Evolutionary conservation across 2,797 vertebrate genomes (phyloP).

Genomic region (Liparis tanakae): DNA sequence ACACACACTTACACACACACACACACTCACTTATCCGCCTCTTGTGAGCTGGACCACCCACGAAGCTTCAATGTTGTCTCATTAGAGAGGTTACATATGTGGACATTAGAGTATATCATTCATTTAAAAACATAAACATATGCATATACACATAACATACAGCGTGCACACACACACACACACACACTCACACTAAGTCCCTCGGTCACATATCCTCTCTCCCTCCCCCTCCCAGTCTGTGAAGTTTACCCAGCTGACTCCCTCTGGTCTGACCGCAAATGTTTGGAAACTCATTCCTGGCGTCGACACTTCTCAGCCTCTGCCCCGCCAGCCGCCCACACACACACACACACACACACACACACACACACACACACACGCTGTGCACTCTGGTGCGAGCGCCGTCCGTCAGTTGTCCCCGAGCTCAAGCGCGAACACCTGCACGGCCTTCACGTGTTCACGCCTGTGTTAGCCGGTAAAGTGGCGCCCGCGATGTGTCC

Average conservation of each 20-base stretch:
- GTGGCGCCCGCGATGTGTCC: slow-evolving; percentile 1
- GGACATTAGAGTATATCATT: slow-evolving; percentile 58
- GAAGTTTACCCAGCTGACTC: slow-evolving; percentile 70
- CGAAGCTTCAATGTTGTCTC: slow-evolving; percentile 22
- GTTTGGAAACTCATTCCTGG: slow-evolving; percentile 66
- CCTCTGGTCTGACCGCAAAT: slow-evolving; percentile 56
- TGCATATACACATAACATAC: slow-evolving; percentile 18
- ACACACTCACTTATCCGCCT: slow-evolving; percentile 18
- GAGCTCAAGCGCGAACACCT: slow-evolving; percentile 35
- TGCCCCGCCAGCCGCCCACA: slow-evolving; percentile 42
- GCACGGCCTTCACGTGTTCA: slow-evolving; percentile 15
- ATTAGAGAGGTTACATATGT: slow-evolving; percentile 60
- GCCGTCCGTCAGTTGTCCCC: slow-evolving; percentile 41
- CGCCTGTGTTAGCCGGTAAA: slow-evolving; percentile 7
- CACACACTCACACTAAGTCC: slow-evolving; percentile 22
- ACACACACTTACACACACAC: too few species aligned
- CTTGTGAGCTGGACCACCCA: slow-evolving; percentile 58
- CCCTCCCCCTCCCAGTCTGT: slow-evolving; percentile 15
- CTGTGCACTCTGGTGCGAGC: slow-evolving; percentile 18
- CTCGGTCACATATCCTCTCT: background rate
- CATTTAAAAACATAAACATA: slow-evolving; percentile 57
- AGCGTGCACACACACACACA: slow-evolving; percentile 26
- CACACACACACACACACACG: background rate
- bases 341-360: slow-evolving; percentile 20
- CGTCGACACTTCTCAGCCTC: slow-evolving; percentile 47